A percentile compares a stretch with the other conserved stretches of the same genome.
Conservation (phyloP, 2,888 invertebrate genomes). For the Unio pictorum region DNA sequence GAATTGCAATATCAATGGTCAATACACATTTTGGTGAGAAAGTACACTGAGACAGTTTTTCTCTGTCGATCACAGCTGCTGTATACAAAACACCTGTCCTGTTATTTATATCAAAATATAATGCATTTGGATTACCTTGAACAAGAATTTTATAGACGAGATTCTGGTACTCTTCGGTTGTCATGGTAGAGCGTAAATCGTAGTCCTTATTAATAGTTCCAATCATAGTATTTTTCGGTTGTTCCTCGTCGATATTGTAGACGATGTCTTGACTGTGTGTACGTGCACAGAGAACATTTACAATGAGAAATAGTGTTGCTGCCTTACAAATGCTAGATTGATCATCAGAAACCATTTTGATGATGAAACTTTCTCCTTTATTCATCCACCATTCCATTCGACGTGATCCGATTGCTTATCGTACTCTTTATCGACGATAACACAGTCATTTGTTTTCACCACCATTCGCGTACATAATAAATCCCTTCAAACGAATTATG, state of each 20-base stretch:
- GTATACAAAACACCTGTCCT: slow-evolving; percentile 39
- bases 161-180: slow-evolving; percentile 37
- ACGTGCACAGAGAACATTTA: not conserved
- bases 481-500: too few species aligned
- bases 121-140: slow-evolving; percentile 38
- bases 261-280: slow-evolving; percentile 12
- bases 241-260: slow-evolving; percentile 43
- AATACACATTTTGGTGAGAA: slow-evolving; percentile 31
- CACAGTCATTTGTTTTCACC: too few species aligned
- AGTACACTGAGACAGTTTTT: slow-evolving; percentile 37
- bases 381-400: too few species aligned
- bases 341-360: too few species aligned
- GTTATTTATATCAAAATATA: slow-evolving; percentile 45
- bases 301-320: not conserved
- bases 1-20: slow-evolving; percentile 49
- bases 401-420: too few species aligned
- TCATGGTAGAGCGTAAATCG: slow-evolving; percentile 36
- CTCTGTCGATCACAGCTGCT: slow-evolving; percentile 40
- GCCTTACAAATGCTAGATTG: too few species aligned
- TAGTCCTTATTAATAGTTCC: slow-evolving; percentile 46
- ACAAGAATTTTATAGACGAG: slow-evolving; percentile 51
- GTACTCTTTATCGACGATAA: too few species aligned
- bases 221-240: slow-evolving; percentile 26
- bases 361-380: too few species aligned
- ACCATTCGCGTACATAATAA: too few species aligned